Evolutionary conservation across 1,140 invertebrate genomes (phyloP).

Genomic region (Medauroidea extradentata): DNA sequence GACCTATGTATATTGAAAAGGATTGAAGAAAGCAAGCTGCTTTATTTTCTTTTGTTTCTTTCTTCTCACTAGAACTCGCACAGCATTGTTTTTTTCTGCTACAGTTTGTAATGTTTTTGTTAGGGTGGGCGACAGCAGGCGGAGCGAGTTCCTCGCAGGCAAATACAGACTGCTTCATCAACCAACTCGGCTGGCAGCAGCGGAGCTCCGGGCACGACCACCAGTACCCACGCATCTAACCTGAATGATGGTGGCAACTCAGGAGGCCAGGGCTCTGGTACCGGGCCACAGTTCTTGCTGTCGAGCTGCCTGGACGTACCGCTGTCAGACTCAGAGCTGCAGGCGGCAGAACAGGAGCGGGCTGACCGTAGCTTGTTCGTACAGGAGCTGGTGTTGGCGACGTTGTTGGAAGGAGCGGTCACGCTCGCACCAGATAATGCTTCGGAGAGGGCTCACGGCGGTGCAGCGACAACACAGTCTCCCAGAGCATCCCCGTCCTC

Average conservation of each 20-base stretch:
- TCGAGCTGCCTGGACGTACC: slow-evolving; percentile 57
- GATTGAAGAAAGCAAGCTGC: not conserved
- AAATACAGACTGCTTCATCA: slow-evolving; percentile 49
- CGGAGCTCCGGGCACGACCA: slow-evolving; percentile 13
- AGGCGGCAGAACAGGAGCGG: slow-evolving; percentile 53
- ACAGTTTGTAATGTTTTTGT: slow-evolving; percentile 21
- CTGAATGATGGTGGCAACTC: not conserved
- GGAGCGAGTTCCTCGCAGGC: slow-evolving; percentile 78
- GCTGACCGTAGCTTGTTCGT: slow-evolving; percentile 64
- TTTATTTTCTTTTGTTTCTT: not conserved
- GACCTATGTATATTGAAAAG: too few relatives aligned
- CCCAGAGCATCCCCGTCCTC: not conserved
- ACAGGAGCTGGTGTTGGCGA: slow-evolving; percentile 61
- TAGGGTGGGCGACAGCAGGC: slow-evolving; percentile 78
- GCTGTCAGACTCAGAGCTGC: slow-evolving; percentile 50
- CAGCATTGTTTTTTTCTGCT: slow-evolving; percentile 14
- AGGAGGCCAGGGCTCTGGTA: slow-evolving; percentile 23
- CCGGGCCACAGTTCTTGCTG: slow-evolving; percentile 52
- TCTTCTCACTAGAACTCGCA: too few relatives aligned
- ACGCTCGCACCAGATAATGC: slow-evolving; percentile 1
- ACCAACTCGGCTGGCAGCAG: slow-evolving; percentile 29
- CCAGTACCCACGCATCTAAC: slow-evolving; percentile 9
- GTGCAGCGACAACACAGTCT: not conserved
- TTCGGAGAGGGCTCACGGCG: not conserved
- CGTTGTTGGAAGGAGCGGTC: slow-evolving; percentile 44